phyloP scores from a whole-genome alignment of 2,888 invertebrate genomes.

The Tipula unca region DNA sequence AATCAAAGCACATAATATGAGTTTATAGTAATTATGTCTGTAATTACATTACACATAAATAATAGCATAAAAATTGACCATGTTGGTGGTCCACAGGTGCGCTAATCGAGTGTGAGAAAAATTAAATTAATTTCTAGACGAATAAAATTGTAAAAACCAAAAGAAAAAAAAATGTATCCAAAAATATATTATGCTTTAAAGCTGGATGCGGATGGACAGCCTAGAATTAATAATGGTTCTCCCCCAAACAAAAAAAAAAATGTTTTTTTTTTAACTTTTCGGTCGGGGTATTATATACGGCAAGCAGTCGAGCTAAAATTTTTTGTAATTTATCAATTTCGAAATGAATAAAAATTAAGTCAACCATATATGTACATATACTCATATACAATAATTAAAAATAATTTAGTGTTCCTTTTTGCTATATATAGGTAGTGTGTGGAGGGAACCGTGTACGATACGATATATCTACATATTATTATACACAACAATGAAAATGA shows the following conservation, averaged over 20 bases:
- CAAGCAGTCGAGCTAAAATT: background rate
- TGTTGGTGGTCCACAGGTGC: slow-evolving; percentile 14
- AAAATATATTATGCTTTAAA: background rate
- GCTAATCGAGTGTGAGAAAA: background rate
- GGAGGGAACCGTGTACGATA: background rate
- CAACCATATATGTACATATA: too few species aligned
- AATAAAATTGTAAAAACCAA: background rate
- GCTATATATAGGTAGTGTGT: too few species aligned
- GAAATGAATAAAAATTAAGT: background rate
- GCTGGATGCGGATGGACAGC: background rate
- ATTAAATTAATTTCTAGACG: background rate
- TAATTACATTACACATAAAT: background rate
- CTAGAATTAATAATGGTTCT: background rate
- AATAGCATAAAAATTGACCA: background rate
- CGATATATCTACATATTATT: background rate
- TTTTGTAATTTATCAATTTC: background rate
- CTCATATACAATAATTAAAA: slow-evolving; percentile 14
- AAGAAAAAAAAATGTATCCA: background rate
- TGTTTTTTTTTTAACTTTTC: background rate
- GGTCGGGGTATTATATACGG: background rate
- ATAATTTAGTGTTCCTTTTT: background rate
- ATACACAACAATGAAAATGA: background rate
- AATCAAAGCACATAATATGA: background rate
- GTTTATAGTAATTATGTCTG: background rate
- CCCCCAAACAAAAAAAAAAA: background rate